Base-by-base conservation (phyloP, 1,140 invertebrate genomes). In the Ruditapes philippinarum region DNA sequence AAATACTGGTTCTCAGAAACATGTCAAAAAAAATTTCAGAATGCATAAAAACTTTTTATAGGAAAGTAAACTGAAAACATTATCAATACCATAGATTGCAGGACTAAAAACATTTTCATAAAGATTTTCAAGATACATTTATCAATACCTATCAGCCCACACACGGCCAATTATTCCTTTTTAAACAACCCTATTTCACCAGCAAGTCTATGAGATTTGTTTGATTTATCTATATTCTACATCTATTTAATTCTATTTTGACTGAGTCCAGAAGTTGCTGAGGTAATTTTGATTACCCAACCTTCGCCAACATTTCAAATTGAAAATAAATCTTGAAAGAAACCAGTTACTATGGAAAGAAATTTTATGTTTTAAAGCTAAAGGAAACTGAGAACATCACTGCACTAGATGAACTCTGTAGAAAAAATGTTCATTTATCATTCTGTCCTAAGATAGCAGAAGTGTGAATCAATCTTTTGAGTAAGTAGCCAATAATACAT, bases 251-350 rank as follows among this genome's bases (percentile, higher is more conserved):
- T 78, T 78, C 45, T 54, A 31, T 38, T 54, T 78, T 78, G 74
- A 78, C 74, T 78, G 25, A 78, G 45, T 54, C 74, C 74, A 51
- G 74, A 54, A 51, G 31, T 49, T 78, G 49, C 36, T 57, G 17
- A 3, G 45, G 45, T 51, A 51, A 45, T 78, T 33, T 5, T 70
- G 65, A 33, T 70, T 70, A 38, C 65, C 36, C 36, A 36, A 51
- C 74, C 51, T 78, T 51, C 17, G 74, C 49, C 74, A 78, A 78
- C 45, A 12, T 36, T 51, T 51, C 3, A 49, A 42, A 76, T 78
- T 54, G 36, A 36, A 17, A 40, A 38, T 0, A 4, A 1, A 4
- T 36, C 33, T 70, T 70, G 65, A 70, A 2, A 70, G 14, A 38
- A 70, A 36, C 33, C 65, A 70, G 36, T 33, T 38, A 38, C 14